These are phyloP conservation scores for Alosa sapidissima DNA, from an alignment of 2,797 vertebrate genomes.

Conservation along the genomic window DNA sequence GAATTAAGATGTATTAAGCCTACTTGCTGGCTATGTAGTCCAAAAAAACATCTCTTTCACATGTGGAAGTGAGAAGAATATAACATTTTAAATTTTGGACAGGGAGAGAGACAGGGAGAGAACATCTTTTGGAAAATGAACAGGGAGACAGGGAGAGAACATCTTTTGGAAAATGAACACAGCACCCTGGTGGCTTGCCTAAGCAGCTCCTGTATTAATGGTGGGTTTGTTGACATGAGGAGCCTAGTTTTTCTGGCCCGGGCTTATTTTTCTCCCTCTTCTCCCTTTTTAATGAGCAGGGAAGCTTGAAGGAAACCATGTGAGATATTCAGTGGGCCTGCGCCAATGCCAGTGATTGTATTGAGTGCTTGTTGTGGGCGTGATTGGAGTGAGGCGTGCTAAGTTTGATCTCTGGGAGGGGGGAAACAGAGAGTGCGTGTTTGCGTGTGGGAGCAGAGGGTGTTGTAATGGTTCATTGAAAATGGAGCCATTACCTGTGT, in stretches of 20 bases:
- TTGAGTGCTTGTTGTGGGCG: not conserved
- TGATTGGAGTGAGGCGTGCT: not conserved
- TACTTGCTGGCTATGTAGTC: not conserved
- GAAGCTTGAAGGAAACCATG: not conserved
- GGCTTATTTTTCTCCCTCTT: not conserved
- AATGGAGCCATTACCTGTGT: not conserved
- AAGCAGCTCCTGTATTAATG: not conserved
- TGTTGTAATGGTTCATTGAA: not conserved
- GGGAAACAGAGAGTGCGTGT: not conserved
- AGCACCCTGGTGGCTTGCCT: not conserved
- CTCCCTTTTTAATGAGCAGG: not conserved
- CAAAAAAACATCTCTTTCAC: not conserved
- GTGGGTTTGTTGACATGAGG: not conserved
- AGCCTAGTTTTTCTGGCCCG: not conserved
- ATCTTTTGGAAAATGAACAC: not conserved
- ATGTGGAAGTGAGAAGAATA: not conserved
- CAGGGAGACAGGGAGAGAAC: not conserved
- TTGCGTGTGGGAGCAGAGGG: not conserved
- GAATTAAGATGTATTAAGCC: too few species aligned
- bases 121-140: not conserved
- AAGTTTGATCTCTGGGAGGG: constrained; percentile 4
- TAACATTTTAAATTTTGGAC: not conserved
- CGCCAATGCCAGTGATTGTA: not conserved
- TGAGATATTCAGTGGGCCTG: not conserved
- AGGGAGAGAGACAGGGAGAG: too few species aligned